These are phyloP conservation scores for Anthophora plumipes DNA, from an alignment of 2,888 invertebrate genomes.

Conservation along the genomic window DNA sequence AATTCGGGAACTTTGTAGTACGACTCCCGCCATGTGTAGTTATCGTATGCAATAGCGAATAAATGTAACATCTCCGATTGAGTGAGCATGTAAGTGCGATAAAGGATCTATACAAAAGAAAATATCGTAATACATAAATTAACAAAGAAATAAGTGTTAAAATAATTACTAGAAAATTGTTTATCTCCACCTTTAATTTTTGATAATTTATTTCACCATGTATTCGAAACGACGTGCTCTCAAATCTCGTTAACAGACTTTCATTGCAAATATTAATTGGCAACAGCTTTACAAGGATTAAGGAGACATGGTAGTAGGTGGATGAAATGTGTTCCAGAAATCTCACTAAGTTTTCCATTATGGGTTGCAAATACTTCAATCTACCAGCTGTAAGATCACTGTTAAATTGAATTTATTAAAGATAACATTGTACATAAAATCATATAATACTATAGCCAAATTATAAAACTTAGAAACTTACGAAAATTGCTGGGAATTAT, in stretches of 20 bases:
- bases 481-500: slow-evolving; percentile 71
- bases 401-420: slow-evolving; percentile 36
- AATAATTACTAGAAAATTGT: slow-evolving; percentile 14
- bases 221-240: slow-evolving; percentile 64
- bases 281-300: slow-evolving; percentile 68
- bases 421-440: not conserved
- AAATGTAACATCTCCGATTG: slow-evolving; percentile 81
- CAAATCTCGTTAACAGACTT: slow-evolving; percentile 69
- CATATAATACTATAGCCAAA: not conserved
- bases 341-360: slow-evolving; percentile 73
- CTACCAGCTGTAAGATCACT: slow-evolving; percentile 76
- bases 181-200: slow-evolving; percentile 71
- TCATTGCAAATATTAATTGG: slow-evolving; percentile 59
- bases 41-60: slow-evolving; percentile 75
- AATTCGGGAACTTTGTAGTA: slow-evolving; percentile 63
- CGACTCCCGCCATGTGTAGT: slow-evolving; percentile 53
- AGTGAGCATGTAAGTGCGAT: slow-evolving; percentile 78
- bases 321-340: slow-evolving; percentile 73
- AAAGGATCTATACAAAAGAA: slow-evolving; percentile 74
- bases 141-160: not conserved
- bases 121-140: slow-evolving; percentile 5
- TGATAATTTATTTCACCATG: slow-evolving; percentile 77
- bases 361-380: slow-evolving; percentile 73
- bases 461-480: slow-evolving; percentile 61
- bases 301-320: slow-evolving; percentile 71